Base-by-base conservation (phyloP, 92 coral and sea anemone species). In the Zoanthus gigantus region DNA sequence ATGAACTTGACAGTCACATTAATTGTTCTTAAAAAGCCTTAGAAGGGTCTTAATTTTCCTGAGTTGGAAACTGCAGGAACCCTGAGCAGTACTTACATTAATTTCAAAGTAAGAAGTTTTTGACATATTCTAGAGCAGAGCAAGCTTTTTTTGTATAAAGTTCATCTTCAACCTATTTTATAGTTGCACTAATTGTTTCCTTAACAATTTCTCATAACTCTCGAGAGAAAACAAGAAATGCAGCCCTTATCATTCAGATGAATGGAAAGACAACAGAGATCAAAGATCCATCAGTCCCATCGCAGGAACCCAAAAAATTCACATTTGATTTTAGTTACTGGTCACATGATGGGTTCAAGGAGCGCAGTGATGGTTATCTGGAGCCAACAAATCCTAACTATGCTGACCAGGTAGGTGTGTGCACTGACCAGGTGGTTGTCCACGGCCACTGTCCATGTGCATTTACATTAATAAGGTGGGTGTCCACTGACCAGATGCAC, bases 321-420 rank as follows among this genome's bases (percentile, higher is more conserved):
- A 82, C 98, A 45, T 95, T 95, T 94, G 98, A 95, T 79, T 94
- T 86, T 86, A 95, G 98, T 78, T 95, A 95, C 84, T 95, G 98
- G 98, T 95, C 98, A 65, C 98, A 95, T 91, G 98, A 95, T 88
- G 91, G 94, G 8, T 95, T 94, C 83, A 94, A 84, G 53, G 98
- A 95, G 85, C 86, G 85, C 6, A 90, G 89, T 3, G 91, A 95
- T 83, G 98, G 98, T 14, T 95, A 95, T 68, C 89, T 95, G 53
- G 90, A 89, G 72, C 91, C 98, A 0, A 88, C 92, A 7, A 87
- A 91, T 13, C 78, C 93, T 4, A 88, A 79, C 28, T 95, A 95
- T 94, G 98, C 98, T 45, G 98, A 95, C 63, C 98, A 95, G 97
- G 98, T 95, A 71, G 31, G n/a, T 46, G 72, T 83, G 23, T 56